Evolutionary conservation across 2,113 vertebrate genomes (phyloP).

Genomic region (Anser brachyrhynchus): DNA sequence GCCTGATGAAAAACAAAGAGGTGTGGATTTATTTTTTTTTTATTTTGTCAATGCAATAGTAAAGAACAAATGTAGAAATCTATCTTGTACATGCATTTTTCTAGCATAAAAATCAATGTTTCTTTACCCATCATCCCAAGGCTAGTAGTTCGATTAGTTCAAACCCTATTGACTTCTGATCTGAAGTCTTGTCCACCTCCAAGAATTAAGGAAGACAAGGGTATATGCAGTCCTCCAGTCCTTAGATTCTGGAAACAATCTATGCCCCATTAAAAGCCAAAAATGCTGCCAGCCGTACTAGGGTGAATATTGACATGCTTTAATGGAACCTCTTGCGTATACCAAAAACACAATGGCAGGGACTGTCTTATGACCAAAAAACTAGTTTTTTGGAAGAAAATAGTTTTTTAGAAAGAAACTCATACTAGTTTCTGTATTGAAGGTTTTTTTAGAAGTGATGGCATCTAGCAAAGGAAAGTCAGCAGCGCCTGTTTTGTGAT

Average conservation of each 20-base stretch:
- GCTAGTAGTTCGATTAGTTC: background rate
- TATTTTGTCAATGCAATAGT: constrained; percentile 49
- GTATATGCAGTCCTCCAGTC: background rate
- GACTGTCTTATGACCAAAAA: background rate
- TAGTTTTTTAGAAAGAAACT: too few species aligned
- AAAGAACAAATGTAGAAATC: constrained; percentile 60
- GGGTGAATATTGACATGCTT: background rate
- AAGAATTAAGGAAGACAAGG: background rate
- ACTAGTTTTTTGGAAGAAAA: too few species aligned
- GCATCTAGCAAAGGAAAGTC: background rate
- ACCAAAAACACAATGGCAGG: background rate
- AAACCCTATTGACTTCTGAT: background rate
- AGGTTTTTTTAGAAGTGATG: background rate
- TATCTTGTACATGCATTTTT: constrained; percentile 16
- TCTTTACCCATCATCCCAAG: constrained; percentile 48
- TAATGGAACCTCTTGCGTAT: background rate
- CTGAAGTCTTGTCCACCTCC: background rate
- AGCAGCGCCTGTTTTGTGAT: background rate
- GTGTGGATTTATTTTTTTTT: constrained; percentile 1
- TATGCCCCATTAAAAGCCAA: background rate
- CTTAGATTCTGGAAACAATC: background rate
- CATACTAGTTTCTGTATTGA: background rate
- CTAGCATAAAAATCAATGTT: constrained; percentile 26
- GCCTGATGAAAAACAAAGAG: constrained; percentile 70
- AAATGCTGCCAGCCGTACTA: background rate